Percentiles rank a stretch among this genome's conserved stretches.
These are phyloP conservation scores for Pogonocherus hispidulus DNA, from an alignment of 2,888 invertebrate species.

Conservation along the genomic window DNA sequence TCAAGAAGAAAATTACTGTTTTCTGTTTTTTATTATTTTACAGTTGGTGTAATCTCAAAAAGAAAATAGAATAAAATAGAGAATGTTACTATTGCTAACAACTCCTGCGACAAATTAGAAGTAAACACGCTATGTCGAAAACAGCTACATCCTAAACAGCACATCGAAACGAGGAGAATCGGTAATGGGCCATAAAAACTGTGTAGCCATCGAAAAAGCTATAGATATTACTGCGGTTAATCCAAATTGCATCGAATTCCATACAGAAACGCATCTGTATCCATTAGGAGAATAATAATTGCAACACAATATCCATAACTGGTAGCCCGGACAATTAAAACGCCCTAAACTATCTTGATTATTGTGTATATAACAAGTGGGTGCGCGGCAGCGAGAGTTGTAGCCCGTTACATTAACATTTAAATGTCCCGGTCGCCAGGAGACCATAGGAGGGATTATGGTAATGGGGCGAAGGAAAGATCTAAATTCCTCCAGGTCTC, in stretches of 20 bases:
- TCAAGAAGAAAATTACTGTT: no score
- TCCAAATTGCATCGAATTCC: slow-evolving; percentile 41
- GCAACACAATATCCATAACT: slow-evolving; percentile 52
- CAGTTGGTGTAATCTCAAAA: no score
- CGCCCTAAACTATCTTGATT: slow-evolving; percentile 60
- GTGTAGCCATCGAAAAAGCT: slow-evolving; percentile 26
- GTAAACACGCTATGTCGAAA: neutral
- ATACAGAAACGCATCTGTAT: slow-evolving; percentile 48
- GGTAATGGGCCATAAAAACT: slow-evolving; percentile 1
- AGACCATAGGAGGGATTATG: slow-evolving; percentile 55
- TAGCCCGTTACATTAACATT: slow-evolving; percentile 58
- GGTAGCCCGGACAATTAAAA: slow-evolving; percentile 58
- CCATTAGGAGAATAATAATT: slow-evolving; percentile 52
- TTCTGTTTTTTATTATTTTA: no score
- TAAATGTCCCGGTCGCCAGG: slow-evolving; percentile 52
- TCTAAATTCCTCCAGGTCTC: slow-evolving; percentile 48
- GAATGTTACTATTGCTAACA: neutral
- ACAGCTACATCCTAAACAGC: neutral
- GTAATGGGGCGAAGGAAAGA: slow-evolving; percentile 58
- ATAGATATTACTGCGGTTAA: slow-evolving; percentile 37
- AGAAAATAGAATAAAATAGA: no score
- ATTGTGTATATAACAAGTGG: slow-evolving; percentile 60
- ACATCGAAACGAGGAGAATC: neutral
- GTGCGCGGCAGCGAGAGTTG: slow-evolving; percentile 37
- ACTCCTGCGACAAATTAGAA: neutral